phyloP scores from a whole-genome alignment of 2,888 invertebrate species.

The Patella ulyssiponensis region DNA sequence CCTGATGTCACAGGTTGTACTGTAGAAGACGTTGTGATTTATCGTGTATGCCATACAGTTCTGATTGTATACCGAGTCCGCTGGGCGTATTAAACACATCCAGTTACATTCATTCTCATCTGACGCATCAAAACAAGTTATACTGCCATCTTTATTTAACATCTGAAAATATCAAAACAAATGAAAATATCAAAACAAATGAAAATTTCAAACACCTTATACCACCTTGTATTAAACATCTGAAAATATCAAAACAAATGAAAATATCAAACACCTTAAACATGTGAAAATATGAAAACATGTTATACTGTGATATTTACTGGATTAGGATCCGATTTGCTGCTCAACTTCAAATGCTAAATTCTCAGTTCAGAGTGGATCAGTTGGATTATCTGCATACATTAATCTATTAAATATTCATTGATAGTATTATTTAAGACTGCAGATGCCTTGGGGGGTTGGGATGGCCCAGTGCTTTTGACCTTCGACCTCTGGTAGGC shows the following conservation, averaged over 20 bases:
- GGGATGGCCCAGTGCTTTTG: too few species aligned
- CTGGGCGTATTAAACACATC: slow-evolving; percentile 77
- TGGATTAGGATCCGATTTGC: not conserved
- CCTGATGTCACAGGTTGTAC: slow-evolving; percentile 70
- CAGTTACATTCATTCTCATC: slow-evolving; percentile 77
- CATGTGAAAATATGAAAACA: not conserved
- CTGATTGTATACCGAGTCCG: slow-evolving; percentile 73
- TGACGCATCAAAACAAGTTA: slow-evolving; percentile 76
- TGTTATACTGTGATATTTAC: not conserved
- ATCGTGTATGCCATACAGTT: slow-evolving; percentile 79
- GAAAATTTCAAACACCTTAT: too few species aligned
- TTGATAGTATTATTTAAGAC: too few species aligned
- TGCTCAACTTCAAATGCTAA: too few species aligned
- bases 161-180: slow-evolving; percentile 66
- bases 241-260: too few species aligned
- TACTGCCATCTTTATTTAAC: slow-evolving; percentile 68
- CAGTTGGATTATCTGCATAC: too few species aligned
- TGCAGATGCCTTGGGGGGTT: too few species aligned
- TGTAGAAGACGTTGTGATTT: slow-evolving; percentile 65
- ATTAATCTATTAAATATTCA: too few species aligned
- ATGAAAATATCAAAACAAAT: too few species aligned
- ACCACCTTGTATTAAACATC: too few species aligned
- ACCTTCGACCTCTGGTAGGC: too few species aligned
- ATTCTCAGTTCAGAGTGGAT: too few species aligned
- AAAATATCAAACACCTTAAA: not conserved